phyloP scores from a whole-genome alignment of 1,140 invertebrate genomes.

The Heliconius eleuchia region DNA sequence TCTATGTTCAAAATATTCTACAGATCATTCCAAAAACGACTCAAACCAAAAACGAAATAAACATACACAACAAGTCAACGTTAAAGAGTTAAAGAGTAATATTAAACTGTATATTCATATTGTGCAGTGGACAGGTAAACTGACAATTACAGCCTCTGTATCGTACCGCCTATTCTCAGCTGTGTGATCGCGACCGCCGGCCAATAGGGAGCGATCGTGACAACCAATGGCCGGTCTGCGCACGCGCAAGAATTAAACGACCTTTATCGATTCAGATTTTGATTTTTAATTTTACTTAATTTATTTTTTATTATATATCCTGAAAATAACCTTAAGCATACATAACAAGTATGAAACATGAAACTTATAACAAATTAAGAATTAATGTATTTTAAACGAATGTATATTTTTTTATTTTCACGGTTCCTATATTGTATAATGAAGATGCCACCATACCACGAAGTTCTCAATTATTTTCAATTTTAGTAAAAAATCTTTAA shows the following conservation, averaged over 20 bases:
- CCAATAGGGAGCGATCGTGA: slow-evolving; percentile 50
- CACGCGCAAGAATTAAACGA: slow-evolving; percentile 55
- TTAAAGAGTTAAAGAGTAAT: slow-evolving; percentile 30
- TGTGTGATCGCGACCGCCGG: slow-evolving; percentile 59
- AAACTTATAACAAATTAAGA: no score
- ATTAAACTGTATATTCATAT: slow-evolving; percentile 59
- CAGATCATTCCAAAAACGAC: neutral
- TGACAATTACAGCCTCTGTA: slow-evolving; percentile 61
- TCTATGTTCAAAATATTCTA: neutral
- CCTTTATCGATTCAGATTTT: slow-evolving; percentile 24
- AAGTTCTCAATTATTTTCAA: neutral
- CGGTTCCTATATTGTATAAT: no score
- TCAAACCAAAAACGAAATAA: neutral
- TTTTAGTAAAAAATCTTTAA: neutral
- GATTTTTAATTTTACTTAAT: neutral
- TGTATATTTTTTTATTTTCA: no score
- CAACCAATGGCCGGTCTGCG: slow-evolving; percentile 63
- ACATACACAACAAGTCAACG: slow-evolving; percentile 10
- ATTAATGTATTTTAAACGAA: no score
- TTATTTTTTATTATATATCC: neutral
- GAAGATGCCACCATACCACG: neutral
- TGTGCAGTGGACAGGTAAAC: slow-evolving; percentile 55
- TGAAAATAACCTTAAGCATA: neutral
- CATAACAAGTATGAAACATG: no score
- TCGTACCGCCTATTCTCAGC: slow-evolving; percentile 66